Conservation (phyloP, 2,113 vertebrate genomes). For the Paracanthobrama guichenoti region DNA sequence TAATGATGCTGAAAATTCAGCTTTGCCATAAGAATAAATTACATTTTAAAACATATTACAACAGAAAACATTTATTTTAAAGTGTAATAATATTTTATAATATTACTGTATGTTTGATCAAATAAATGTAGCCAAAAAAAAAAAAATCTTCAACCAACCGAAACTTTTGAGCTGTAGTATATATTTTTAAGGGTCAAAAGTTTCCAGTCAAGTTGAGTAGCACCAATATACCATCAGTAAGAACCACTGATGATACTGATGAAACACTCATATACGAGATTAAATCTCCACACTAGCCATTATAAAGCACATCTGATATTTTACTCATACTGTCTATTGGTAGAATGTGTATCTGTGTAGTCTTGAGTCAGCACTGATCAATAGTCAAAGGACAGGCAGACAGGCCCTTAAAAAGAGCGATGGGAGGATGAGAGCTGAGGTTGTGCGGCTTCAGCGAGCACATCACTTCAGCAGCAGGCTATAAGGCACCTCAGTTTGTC, state of each 20-base stretch:
- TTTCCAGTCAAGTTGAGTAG: not conserved
- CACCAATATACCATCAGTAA: not conserved
- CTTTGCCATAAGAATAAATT: too few relatives aligned
- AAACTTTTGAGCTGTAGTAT: not conserved
- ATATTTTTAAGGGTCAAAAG: not conserved
- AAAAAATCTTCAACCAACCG: too few relatives aligned
- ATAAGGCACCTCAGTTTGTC: slow-evolving; percentile 42
- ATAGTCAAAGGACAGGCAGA: slow-evolving; percentile 28
- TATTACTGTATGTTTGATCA: too few relatives aligned
- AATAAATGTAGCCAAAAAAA: too few relatives aligned
- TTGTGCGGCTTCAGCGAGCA: slow-evolving; percentile 27
- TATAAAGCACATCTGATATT: not conserved
- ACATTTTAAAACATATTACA: too few relatives aligned
- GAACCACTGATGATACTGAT: not conserved
- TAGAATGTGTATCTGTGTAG: slow-evolving; percentile 1
- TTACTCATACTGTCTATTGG: not conserved
- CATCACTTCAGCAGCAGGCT: slow-evolving; percentile 39
- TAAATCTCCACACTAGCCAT: not conserved
- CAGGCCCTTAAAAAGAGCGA: slow-evolving; percentile 41
- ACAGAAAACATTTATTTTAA: too few relatives aligned
- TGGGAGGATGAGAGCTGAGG: slow-evolving; percentile 35
- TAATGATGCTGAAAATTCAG: too few relatives aligned
- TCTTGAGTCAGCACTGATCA: slow-evolving; percentile 10
- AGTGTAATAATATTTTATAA: too few relatives aligned
- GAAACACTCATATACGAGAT: not conserved